Conservation (phyloP, 2,113 vertebrate genomes). For the Chaetura pelagica region DNA sequence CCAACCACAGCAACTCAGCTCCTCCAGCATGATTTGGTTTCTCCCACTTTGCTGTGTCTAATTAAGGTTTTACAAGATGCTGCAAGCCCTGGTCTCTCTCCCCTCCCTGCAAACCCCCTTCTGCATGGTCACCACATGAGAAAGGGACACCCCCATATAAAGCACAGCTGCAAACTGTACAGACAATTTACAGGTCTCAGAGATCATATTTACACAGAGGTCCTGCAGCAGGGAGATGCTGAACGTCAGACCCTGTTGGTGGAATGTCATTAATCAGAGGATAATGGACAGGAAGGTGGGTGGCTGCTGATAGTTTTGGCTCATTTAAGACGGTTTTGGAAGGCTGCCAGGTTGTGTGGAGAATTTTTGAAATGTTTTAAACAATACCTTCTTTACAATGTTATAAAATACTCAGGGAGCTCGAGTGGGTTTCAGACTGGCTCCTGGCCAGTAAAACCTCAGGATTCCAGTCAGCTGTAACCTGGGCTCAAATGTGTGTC, state of each 20-base stretch:
- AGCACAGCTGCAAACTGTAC: conserved; percentile 38
- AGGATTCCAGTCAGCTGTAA: conserved; percentile 78
- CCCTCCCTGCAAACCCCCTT: neutral
- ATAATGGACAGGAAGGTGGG: conserved; percentile 75
- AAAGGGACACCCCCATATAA: neutral
- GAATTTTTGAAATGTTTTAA: conserved; percentile 77
- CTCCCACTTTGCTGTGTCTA: neutral
- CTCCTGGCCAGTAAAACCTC: conserved; percentile 73
- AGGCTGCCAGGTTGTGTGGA: conserved; percentile 74
- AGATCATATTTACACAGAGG: conserved; percentile 31
- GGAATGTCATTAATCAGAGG: conserved; percentile 73
- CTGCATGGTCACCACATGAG: neutral
- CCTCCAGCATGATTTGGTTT: neutral
- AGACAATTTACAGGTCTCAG: conserved; percentile 37
- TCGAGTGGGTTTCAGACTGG: conserved; percentile 67
- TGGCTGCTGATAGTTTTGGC: conserved; percentile 84
- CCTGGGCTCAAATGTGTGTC: conserved; percentile 55
- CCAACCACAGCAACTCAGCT: neutral
- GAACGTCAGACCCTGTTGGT: conserved; percentile 15
- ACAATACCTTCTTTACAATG: conserved; percentile 82
- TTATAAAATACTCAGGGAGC: conserved; percentile 76
- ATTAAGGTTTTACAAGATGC: conserved; percentile 29
- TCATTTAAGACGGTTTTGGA: conserved; percentile 77
- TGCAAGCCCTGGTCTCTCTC: neutral
- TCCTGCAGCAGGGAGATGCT: conserved; percentile 55